Conservation (phyloP, 2,888 invertebrate genomes). For the Phrixothrix hirtus region DNA sequence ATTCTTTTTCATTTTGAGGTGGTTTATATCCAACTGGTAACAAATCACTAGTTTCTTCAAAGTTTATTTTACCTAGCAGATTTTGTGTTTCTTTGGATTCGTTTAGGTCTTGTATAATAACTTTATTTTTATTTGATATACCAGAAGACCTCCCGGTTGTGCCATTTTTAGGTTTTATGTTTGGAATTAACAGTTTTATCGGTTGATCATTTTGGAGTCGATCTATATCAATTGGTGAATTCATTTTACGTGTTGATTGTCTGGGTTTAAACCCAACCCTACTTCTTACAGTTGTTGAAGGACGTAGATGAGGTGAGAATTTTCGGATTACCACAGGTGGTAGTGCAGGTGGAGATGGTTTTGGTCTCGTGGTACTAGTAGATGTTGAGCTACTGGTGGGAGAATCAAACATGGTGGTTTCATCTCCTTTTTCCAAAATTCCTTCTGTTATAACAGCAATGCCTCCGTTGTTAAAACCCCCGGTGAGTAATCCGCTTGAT, state of each 20-base stretch:
- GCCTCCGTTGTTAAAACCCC: constrained; percentile 70
- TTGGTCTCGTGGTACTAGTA: constrained; percentile 54
- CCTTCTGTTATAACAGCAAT: constrained; percentile 66
- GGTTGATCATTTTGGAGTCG: constrained; percentile 49
- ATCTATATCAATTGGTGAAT: constrained; percentile 38
- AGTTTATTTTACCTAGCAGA: constrained; percentile 35
- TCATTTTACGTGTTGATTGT: constrained; percentile 61
- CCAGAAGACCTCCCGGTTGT: constrained; percentile 61
- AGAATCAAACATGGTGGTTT: constrained; percentile 40
- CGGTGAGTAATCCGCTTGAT: constrained; percentile 75
- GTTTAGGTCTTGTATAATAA: constrained; percentile 60
- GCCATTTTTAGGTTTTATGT: constrained; percentile 46
- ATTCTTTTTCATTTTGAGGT: constrained; percentile 46
- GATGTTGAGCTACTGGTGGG: constrained; percentile 50
- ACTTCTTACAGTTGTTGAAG: constrained; percentile 43
- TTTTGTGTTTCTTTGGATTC: constrained; percentile 32
- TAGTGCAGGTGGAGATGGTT: constrained; percentile 51
- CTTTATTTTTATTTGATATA: constrained; percentile 63
- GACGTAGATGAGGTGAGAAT: constrained; percentile 58
- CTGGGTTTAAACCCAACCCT: constrained; percentile 45
- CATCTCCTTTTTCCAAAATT: constrained; percentile 48
- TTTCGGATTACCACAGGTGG: constrained; percentile 68
- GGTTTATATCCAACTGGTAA: constrained; percentile 62
- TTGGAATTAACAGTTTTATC: constrained; percentile 36
- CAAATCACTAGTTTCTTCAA: constrained; percentile 59